Conservation (phyloP, 1,140 invertebrate species). For the Atta colombica region DNA sequence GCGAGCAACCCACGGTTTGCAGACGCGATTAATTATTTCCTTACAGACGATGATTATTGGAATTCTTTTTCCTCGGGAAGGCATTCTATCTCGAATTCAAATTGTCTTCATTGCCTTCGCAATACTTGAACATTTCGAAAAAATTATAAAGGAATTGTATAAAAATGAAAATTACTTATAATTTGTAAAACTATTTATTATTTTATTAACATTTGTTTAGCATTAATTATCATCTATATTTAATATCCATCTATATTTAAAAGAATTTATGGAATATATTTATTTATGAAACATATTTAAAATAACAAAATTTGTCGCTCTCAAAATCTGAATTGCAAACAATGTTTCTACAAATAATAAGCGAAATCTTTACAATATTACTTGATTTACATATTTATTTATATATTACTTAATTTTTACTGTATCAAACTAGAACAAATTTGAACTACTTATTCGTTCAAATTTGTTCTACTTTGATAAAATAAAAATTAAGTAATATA, state of each 20-base stretch:
- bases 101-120: background rate
- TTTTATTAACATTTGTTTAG: background rate
- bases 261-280: background rate
- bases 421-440: background rate
- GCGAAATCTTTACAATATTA: too few relatives aligned
- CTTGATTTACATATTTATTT: background rate
- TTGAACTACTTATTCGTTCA: too few relatives aligned
- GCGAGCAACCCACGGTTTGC: slow-evolving; percentile 36
- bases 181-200: background rate
- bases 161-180: background rate
- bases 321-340: too few relatives aligned
- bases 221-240: background rate
- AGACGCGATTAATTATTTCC: slow-evolving; percentile 58
- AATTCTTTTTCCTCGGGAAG: slow-evolving; percentile 35
- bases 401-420: background rate
- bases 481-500: too few relatives aligned
- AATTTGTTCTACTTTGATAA: too few relatives aligned
- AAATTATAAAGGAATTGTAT: background rate
- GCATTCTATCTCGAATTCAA: background rate
- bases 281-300: background rate
- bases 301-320: too few relatives aligned
- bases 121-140: background rate
- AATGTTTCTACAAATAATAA: too few relatives aligned
- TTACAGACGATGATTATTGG: slow-evolving; percentile 43
- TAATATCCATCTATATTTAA: background rate